phyloP scores from a whole-genome alignment of 2,888 invertebrate genomes.

The Rosalia funebris region DNA sequence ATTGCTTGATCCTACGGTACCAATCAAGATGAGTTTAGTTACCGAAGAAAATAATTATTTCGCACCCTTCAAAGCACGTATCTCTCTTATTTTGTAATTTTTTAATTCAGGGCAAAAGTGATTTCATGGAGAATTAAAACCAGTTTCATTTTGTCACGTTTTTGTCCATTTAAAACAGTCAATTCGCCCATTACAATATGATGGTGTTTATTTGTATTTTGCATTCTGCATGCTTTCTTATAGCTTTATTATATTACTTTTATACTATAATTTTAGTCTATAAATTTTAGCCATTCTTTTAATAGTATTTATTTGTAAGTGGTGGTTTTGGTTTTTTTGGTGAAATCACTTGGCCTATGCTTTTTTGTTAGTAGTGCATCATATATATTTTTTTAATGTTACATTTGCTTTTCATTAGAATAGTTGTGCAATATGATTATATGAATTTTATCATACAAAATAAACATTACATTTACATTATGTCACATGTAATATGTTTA shows the following conservation, averaged over 20 bases:
- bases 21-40: slow-evolving; percentile 55
- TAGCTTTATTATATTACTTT: slow-evolving; percentile 14
- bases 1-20: slow-evolving; percentile 55
- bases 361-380: slow-evolving; percentile 32
- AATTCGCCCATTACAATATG: slow-evolving; percentile 11
- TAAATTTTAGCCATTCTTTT: slow-evolving; percentile 15
- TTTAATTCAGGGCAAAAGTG: slow-evolving; percentile 52
- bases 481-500: not conserved
- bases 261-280: slow-evolving; percentile 13
- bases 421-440: not conserved
- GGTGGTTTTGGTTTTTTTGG: slow-evolving; percentile 29
- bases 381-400: slow-evolving; percentile 21
- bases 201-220: slow-evolving; percentile 11
- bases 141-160: slow-evolving; percentile 25
- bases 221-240: slow-evolving; percentile 19
- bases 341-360: slow-evolving; percentile 34
- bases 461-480: not conserved
- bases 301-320: slow-evolving; percentile 18
- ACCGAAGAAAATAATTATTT: slow-evolving; percentile 52
- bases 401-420: slow-evolving; percentile 16
- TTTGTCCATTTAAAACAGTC: slow-evolving; percentile 21
- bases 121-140: slow-evolving; percentile 49
- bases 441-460: not conserved
- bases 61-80: slow-evolving; percentile 60
- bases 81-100: slow-evolving; percentile 54